Evolutionary conservation across 1,140 invertebrate genomes (phyloP).

Genomic region (Ridgeia piscesae): DNA sequence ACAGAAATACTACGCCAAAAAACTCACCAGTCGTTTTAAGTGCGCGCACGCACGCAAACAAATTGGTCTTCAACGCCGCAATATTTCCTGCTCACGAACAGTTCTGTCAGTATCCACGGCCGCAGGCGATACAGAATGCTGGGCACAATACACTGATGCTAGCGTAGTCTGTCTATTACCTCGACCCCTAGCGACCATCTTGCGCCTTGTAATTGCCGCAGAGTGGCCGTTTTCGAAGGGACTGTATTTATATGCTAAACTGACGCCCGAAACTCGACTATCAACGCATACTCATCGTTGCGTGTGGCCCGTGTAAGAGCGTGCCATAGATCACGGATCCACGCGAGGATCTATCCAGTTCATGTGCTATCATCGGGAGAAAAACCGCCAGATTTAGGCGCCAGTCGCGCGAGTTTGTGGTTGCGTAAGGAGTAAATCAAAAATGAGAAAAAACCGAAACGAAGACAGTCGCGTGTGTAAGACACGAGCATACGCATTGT

Average conservation of each 20-base stretch:
- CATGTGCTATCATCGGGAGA: not conserved
- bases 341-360: not conserved
- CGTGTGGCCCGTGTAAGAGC: not conserved
- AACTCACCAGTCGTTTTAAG: not conserved
- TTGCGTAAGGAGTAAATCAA: not conserved
- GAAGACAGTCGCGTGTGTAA: not conserved
- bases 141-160: not conserved
- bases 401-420: not conserved
- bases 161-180: not conserved
- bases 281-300: not conserved
- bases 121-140: not conserved
- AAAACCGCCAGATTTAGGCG: not conserved
- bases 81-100: too few species aligned
- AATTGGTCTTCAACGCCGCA: too few species aligned
- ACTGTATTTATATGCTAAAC: constrained; percentile 2
- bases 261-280: not conserved
- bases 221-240: not conserved
- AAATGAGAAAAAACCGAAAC: not conserved
- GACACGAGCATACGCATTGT: not conserved
- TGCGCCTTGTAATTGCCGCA: not conserved
- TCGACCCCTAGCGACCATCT: not conserved
- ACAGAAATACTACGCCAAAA: not conserved
- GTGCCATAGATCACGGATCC: not conserved
- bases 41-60: too few species aligned
- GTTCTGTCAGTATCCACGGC: too few species aligned